Base-by-base conservation (phyloP, 2,113 vertebrate species). In the Menidia beryllina region DNA sequence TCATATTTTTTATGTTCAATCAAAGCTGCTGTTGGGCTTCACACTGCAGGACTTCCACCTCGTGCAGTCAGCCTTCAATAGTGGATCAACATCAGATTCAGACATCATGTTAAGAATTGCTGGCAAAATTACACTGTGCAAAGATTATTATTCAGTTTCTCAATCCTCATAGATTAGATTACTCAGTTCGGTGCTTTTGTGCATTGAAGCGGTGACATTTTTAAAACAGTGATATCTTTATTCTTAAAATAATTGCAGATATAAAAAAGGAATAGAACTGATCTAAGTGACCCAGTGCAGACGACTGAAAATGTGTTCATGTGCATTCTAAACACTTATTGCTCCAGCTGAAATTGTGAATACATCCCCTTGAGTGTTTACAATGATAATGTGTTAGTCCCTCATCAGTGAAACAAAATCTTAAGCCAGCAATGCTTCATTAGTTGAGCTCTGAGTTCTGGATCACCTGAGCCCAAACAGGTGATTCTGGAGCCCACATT, bases 191-290 rank as follows among this genome's bases (percentile, higher is more conserved):
- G 3, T 23, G 34, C 56, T 39, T 23, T 19, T 58, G 58, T 66
- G 43, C 26, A 48, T n/a, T 55, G 26, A 55, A 67, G 73, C 30
- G 53, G 48, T 20, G 11, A 58, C 63, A 60, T 21, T 62, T 50
- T 41, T 2, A 70, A 2, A 72, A 24, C 1, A 24, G 50, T 15
- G 3, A 3, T 3, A 34, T 50, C 11, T 58, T 54, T 43, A 23
- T 38, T 53, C 21, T 6, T 24, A 56, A 68, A 71, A 38, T 65
- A 1, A 26, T 20, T 54, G 17, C 3, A 34, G 30, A 34, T 34
- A 8, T 34, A 34, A 3, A n/a, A 8, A 34, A 34, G 30, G 10
- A 34, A 34, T 34, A 10, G 30, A 34, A 34, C 10, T 10, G 30
- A 8, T 34, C 30, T 10, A 34, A 34, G 30, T 34, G 30, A 10